phyloP scores from a whole-genome alignment of 2,888 invertebrate genomes.

The Alloscopus bannaensis region DNA sequence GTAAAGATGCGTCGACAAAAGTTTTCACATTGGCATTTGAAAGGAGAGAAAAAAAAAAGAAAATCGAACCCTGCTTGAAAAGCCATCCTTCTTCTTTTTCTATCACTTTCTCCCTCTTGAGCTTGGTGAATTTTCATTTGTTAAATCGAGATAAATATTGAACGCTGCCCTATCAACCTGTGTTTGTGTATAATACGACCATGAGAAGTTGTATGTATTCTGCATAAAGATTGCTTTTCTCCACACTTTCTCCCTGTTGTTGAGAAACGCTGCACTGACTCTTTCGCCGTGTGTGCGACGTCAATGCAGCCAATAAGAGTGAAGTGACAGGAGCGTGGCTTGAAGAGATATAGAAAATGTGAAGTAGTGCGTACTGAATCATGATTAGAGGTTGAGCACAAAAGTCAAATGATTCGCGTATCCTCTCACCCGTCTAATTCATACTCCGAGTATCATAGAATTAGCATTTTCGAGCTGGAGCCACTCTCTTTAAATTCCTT shows the following conservation, averaged over 20 bases:
- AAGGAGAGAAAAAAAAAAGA: constrained; percentile 13
- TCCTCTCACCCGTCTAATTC: constrained; percentile 23
- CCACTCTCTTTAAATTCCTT: no score
- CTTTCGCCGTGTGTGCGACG: no score
- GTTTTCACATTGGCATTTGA: neutral
- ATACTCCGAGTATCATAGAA: constrained; percentile 39
- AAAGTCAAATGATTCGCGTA: constrained; percentile 49
- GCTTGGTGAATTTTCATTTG: constrained; percentile 34
- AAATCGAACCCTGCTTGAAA: constrained; percentile 35
- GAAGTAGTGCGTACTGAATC: constrained; percentile 36
- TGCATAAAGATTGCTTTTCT: neutral
- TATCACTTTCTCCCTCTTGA: constrained; percentile 13
- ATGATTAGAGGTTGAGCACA: constrained; percentile 24
- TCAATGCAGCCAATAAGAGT: no score
- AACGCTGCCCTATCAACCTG: neutral
- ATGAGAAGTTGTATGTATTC: neutral
- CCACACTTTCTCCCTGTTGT: neutral
- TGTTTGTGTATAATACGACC: neutral
- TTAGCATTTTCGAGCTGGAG: constrained; percentile 58
- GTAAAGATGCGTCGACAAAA: constrained; percentile 30
- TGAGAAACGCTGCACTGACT: neutral
- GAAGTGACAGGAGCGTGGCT: neutral
- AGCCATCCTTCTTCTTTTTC: constrained; percentile 20
- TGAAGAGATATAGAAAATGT: neutral
- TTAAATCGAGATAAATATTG: constrained; percentile 25